Evolutionary conservation across 2,888 invertebrate species (phyloP), one percentile per base, ranked within the genome.

Genomic region (Eupithecia exiguata): DNA sequence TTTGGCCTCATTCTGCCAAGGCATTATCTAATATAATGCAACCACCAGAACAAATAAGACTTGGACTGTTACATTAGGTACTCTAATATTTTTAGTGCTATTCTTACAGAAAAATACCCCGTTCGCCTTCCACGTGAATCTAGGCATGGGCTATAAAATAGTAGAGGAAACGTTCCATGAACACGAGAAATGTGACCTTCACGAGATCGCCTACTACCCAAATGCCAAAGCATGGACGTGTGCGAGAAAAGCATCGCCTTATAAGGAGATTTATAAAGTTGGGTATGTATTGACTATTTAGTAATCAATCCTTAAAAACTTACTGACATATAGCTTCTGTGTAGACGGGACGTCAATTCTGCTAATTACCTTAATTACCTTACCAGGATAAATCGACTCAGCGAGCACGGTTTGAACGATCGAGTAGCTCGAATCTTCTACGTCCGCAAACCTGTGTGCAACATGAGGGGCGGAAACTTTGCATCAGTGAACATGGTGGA

Each of bases 161-260:
- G 93, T 96, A 5, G 94, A 95, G 71, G 95, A 95, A 80, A 95
- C 95, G 21, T 97, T 96, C 85, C 90, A 91, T 38, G 97, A 97
- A 82, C 95, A 95, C 76, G 96, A 97, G 84, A 97, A 97, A 83
- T 97, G 97, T 84, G 96, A 95, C 0, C 88, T 97, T 14, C 95
- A 95, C 71, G 96, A 96, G 84, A 96, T 97, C 65, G 89, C 89
- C 61, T 95, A 88, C 79, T 84, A 95, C 14, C 93, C 95, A 80
- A 92, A 93, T 0, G 89, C 91, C 0, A 93, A 93, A 82, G 95
- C 95, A 0, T 95, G 94, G 93, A 83, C 95, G 43, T 93, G 95
- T 0, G 92, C 95, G 66, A 92, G 93, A 61, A 96, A 95, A 81
- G 90, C 94, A 71, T 95, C 95, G 0, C 95, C 96, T 0, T 96